A percentile compares a stretch with the other conserved stretches of the same genome.
These are phyloP conservation scores for Parazoanthus atlanticus DNA, from an alignment of 92 coral and sea anemone genomes.

Conservation along the genomic window DNA sequence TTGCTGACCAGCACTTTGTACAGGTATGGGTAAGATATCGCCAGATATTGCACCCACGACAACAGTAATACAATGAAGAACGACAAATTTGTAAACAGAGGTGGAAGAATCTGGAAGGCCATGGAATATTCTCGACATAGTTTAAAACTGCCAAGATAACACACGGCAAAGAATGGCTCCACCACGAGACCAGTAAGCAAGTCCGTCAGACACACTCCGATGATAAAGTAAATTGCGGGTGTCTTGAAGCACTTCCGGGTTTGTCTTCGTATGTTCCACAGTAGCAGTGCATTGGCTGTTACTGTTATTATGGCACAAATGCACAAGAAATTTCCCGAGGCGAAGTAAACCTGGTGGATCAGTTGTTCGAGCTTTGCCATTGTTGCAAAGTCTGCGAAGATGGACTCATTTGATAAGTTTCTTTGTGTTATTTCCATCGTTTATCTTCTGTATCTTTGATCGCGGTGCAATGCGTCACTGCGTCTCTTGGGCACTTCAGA, in stretches of 20 bases:
- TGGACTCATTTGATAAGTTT: conserved; percentile 24
- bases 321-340: conserved; percentile 44
- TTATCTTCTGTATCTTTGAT: not conserved
- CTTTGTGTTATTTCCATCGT: not conserved
- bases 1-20: conserved; percentile 41
- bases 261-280: conserved; percentile 29
- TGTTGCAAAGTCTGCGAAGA: not conserved
- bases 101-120: conserved; percentile 17
- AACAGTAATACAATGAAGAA: conserved; percentile 45
- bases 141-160: conserved; percentile 24
- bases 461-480: not conserved
- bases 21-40: conserved; percentile 39
- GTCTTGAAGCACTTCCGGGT: conserved; percentile 37
- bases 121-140: conserved; percentile 19
- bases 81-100: conserved; percentile 39
- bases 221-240: conserved; percentile 35
- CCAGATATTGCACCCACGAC: conserved; percentile 51
- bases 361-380: not conserved
- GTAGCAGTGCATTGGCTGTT: conserved; percentile 20
- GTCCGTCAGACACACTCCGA: conserved; percentile 44
- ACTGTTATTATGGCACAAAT: conserved; percentile 30
- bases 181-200: conserved; percentile 42
- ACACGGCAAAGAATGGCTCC: conserved; percentile 45
- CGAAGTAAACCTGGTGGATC: conserved; percentile 15
- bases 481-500: not conserved